Conservation (phyloP, 2,888 invertebrate genomes). For the Schizotus pectinicornis region DNA sequence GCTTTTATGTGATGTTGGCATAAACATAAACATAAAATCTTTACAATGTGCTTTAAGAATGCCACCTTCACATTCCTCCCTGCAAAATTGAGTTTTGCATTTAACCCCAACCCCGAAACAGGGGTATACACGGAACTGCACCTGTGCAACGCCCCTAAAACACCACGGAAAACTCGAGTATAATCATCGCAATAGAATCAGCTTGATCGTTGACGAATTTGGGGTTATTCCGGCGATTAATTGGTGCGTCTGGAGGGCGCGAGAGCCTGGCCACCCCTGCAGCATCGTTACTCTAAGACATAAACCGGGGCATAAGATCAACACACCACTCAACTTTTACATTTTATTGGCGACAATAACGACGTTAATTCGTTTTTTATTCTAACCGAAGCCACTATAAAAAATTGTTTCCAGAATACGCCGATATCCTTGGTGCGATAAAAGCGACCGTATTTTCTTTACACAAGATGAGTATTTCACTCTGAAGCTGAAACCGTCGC, state of each 20-base stretch:
- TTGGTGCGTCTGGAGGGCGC: slow-evolving; percentile 3
- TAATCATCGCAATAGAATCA: too few relatives aligned
- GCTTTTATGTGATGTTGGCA: slow-evolving; percentile 33
- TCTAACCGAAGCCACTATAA: slow-evolving; percentile 41
- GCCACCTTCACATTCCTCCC: slow-evolving; percentile 21
- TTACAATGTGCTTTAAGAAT: slow-evolving; percentile 30
- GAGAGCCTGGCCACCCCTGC: slow-evolving; percentile 5
- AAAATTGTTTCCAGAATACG: slow-evolving; percentile 35
- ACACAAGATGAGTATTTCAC: slow-evolving; percentile 22
- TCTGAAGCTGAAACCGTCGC: neutral
- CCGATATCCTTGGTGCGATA: slow-evolving; percentile 33
- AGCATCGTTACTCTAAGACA: slow-evolving; percentile 23
- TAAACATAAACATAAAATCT: slow-evolving; percentile 33
- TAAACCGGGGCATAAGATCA: slow-evolving; percentile 43
- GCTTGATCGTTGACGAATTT: neutral
- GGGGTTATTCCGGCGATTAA: neutral
- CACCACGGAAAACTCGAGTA: neutral
- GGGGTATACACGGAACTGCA: neutral
- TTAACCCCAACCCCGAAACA: slow-evolving; percentile 4
- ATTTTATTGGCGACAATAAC: slow-evolving; percentile 47
- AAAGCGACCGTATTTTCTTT: slow-evolving; percentile 28
- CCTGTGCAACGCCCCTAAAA: neutral
- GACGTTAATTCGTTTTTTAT: slow-evolving; percentile 41
- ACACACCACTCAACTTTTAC: slow-evolving; percentile 42
- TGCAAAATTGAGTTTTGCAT: slow-evolving; percentile 14